Base-by-base conservation (phyloP, 2,113 vertebrate species). In the Petromus typicus region DNA sequence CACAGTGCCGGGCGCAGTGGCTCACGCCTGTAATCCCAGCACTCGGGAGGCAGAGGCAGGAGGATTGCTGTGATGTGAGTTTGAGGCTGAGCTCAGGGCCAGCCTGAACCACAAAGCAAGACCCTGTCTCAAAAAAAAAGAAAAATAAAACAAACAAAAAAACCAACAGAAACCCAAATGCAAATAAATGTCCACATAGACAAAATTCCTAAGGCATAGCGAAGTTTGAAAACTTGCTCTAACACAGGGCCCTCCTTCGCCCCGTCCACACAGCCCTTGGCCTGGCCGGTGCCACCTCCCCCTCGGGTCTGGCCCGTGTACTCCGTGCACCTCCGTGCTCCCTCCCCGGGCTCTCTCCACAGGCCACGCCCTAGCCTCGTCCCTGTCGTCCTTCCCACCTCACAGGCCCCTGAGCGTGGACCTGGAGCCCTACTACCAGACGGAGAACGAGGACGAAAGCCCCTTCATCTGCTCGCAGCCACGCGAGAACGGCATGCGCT, bases 401-500 rank as follows among this genome's bases (percentile, higher is more conserved):
- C 0, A 0, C 93, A 99, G 99, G 93, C 99, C 99, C 88, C 98
- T 98, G 85, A 98, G 98, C 0, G 94, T 99, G 93, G 99, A 99
- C 91, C 96, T 99, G 93, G 98, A 99, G 82, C 98, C 98, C n/a
- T 99, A 99, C 96, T 99, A 99, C 98, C 99, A 99, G 98, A 99
- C 99, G 0, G 99, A 99, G 98, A 99, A 99, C 0, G 99, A 99
- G 12, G 99, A 99, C 0, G 99, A 99, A 98, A 99, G 99, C 97
- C 99, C 99, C 3, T 99, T 99, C 98, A 99, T 99, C 98, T 99
- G 99, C 98, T 99, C 99, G 51, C 99, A 99, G 97, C 99, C 99
- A 0, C 97, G 98, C 14, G 99, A 99, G 93, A 99, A 99, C 0
- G 99, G 99, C 97, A 99, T 99, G 99, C 99, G 99, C 20, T 98